phyloP scores from a whole-genome alignment of 2,888 invertebrate genomes.

The Timema podura region DNA sequence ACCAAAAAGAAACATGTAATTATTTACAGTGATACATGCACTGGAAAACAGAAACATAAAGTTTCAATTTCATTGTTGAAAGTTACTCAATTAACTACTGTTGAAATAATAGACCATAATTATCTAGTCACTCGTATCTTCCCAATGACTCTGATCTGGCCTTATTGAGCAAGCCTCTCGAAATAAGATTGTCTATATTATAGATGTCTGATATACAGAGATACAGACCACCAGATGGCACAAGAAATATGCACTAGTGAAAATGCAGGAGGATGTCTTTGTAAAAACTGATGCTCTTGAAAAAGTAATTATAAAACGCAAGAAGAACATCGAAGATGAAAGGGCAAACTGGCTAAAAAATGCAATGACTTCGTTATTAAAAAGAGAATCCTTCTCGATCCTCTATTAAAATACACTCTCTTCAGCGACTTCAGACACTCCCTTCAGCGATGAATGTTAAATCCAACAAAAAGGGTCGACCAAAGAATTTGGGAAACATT shows the following conservation, averaged over 20 bases:
- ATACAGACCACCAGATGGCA: conserved; percentile 11
- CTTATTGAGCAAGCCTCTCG: background rate
- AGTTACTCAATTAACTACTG: background rate
- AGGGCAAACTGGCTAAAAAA: background rate
- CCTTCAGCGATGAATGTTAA: background rate
- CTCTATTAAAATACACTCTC: too few relatives aligned
- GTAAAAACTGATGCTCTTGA: background rate
- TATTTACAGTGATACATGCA: conserved; percentile 5
- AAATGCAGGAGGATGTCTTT: conserved; percentile 1
- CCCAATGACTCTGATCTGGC: conserved; percentile 12
- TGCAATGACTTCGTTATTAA: background rate
- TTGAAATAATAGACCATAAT: conserved; percentile 12
- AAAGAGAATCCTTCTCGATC: too few relatives aligned
- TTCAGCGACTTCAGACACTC: too few relatives aligned
- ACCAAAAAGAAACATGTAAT: conserved; percentile 12
- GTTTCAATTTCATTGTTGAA: conserved; percentile 6
- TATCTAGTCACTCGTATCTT: conserved; percentile 10
- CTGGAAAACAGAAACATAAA: background rate
- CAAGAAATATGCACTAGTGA: conserved; percentile 6
- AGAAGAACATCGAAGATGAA: conserved; percentile 1
- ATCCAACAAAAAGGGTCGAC: background rate
- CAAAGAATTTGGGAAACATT: background rate
- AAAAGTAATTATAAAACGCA: conserved; percentile 7
- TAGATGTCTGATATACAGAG: conserved; percentile 7
- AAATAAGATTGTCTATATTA: background rate